These are phyloP conservation scores for Cantharis nigra DNA, from an alignment of 2,888 invertebrate genomes.

Conservation along the genomic window DNA sequence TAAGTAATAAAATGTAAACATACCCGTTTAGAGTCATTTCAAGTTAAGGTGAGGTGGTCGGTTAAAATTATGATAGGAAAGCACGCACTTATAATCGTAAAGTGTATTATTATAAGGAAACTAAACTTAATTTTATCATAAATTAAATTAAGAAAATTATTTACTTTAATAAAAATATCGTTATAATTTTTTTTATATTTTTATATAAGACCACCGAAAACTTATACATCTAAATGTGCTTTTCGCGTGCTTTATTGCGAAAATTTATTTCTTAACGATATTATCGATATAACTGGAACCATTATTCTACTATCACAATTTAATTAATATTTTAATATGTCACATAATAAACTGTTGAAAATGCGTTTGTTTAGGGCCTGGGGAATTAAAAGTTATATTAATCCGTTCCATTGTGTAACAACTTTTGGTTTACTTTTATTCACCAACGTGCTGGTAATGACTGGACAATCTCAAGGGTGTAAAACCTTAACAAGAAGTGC, in stretches of 20 bases:
- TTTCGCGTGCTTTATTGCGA: background rate
- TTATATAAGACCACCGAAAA: background rate
- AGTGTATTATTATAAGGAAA: background rate
- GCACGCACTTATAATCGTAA: background rate
- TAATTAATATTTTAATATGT: background rate
- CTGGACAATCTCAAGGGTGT: conserved; percentile 3
- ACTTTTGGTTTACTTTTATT: conserved; percentile 1
- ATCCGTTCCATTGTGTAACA: background rate
- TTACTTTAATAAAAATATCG: background rate
- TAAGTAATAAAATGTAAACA: background rate
- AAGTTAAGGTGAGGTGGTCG: background rate
- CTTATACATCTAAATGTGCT: background rate
- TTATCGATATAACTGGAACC: background rate
- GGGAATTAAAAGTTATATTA: background rate
- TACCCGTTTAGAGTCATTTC: background rate
- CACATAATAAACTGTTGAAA: background rate
- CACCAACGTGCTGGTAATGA: conserved; percentile 6
- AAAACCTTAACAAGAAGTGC: conserved; percentile 12
- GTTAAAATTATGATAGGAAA: background rate
- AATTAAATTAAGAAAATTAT: background rate
- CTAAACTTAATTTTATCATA: background rate
- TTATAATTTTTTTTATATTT: background rate
- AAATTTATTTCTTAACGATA: background rate
- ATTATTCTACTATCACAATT: background rate
- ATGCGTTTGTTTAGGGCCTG: background rate